These are phyloP conservation scores for Pluvialis apricaria DNA, from an alignment of 2,113 vertebrate species.

Conservation along the genomic window DNA sequence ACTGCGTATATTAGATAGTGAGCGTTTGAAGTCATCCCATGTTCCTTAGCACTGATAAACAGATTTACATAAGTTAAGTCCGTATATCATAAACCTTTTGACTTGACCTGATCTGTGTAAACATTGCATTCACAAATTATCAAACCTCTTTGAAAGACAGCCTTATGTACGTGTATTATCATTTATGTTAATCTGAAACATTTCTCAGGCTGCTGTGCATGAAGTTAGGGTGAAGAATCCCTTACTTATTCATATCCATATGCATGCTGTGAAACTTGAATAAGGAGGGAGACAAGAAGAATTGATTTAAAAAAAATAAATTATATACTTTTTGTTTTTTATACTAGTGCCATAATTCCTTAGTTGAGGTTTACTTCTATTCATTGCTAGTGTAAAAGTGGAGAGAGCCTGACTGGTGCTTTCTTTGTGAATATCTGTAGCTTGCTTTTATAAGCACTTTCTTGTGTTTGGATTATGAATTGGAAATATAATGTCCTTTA, in stretches of 20 bases:
- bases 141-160: conserved; percentile 33
- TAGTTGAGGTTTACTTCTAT: background rate
- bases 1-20: background rate
- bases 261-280: conserved; percentile 2
- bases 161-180: background rate
- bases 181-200: conserved; percentile 1
- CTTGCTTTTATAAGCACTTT: background rate
- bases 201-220: conserved; percentile 36
- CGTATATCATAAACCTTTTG: conserved; percentile 20
- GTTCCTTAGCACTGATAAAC: background rate
- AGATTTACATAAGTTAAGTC: conserved; percentile 40
- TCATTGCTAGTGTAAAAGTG: background rate
- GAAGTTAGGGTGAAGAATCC: conserved; percentile 20
- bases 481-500: background rate
- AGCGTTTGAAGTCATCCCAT: conserved; percentile 8
- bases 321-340: background rate
- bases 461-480: background rate
- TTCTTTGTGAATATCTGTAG: fast-evolving
- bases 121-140: conserved; percentile 4
- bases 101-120: conserved; percentile 30
- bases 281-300: background rate
- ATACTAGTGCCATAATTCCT: background rate
- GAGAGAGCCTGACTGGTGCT: background rate
- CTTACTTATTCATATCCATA: conserved; percentile 29
- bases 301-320: background rate